A percentile compares a stretch with the other conserved stretches of the same genome.
Conservation (phyloP, 53 echinoderm and acorn worm species). For the Patiria pectinifera region DNA sequence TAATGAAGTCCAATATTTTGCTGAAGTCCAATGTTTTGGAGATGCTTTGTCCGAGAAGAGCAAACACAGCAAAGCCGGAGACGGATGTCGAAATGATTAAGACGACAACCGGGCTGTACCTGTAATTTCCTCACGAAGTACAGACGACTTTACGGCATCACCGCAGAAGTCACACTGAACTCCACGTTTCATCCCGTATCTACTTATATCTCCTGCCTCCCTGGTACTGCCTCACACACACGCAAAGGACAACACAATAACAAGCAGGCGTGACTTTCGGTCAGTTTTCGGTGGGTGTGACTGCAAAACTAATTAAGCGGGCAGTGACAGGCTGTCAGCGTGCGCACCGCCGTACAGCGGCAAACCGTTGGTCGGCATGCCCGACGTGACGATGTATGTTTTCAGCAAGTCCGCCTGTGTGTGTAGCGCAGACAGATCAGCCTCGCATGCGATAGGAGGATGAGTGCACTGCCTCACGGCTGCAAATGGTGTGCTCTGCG, state of each 20-base stretch:
- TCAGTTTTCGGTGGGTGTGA: constrained; percentile 16
- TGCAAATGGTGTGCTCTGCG: not conserved
- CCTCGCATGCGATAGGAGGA: not conserved
- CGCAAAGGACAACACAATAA: not conserved
- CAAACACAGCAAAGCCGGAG: not conserved
- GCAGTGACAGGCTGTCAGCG: constrained; percentile 3
- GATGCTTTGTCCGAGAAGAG: not conserved
- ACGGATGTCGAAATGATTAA: not conserved
- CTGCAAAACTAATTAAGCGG: constrained; percentile 17
- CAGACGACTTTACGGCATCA: not conserved
- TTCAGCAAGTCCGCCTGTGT: not conserved
- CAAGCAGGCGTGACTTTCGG: not conserved
- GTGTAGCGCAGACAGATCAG: not conserved
- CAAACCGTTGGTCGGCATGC: not conserved
- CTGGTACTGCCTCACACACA: not conserved
- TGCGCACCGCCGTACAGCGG: not conserved
- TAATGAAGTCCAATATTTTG: not conserved
- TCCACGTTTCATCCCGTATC: not conserved
- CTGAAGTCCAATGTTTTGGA: not conserved
- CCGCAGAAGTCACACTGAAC: not conserved
- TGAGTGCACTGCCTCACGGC: not conserved
- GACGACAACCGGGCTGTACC: not conserved
- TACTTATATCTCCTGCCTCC: not conserved
- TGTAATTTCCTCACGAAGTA: not conserved
- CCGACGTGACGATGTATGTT: not conserved